Percentiles rank a stretch among this genome's conserved stretches.
Evolutionary conservation across 2,888 invertebrate genomes (phyloP).

Genomic region (Ellobium chinense): DNA sequence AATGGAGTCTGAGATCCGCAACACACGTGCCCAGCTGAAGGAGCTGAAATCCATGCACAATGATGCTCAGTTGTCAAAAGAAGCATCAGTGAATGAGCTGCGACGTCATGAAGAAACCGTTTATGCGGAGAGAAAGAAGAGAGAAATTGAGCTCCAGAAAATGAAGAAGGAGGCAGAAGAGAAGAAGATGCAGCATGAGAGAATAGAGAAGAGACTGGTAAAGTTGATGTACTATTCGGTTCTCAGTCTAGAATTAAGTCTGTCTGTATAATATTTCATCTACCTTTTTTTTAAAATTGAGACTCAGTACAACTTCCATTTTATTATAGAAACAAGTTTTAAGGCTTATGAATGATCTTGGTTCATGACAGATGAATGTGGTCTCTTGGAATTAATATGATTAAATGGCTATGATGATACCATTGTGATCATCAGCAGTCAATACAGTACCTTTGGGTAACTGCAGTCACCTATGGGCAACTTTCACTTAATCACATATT

Average conservation of each 20-base stretch:
- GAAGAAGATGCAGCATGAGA: constrained; percentile 78
- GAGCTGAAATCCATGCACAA: constrained; percentile 76
- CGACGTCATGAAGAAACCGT: constrained; percentile 76
- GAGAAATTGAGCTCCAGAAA: constrained; percentile 77
- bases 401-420: too few species aligned
- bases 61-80: constrained; percentile 76
- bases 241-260: background rate
- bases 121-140: constrained; percentile 75
- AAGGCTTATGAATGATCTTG: too few species aligned
- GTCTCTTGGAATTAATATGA: too few species aligned
- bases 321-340: too few species aligned
- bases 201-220: constrained; percentile 69
- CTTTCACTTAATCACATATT: too few species aligned
- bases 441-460: too few species aligned
- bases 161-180: constrained; percentile 79
- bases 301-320: too few species aligned
- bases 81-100: constrained; percentile 74
- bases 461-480: too few species aligned
- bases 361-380: too few species aligned
- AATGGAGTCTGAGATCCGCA: constrained; percentile 76
- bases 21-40: constrained; percentile 69
- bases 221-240: background rate
- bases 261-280: background rate
- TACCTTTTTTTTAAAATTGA: too few species aligned
- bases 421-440: too few species aligned